These are phyloP conservation scores for Gambusia affinis DNA, from an alignment of 2,113 vertebrate genomes.

Conservation along the genomic window DNA sequence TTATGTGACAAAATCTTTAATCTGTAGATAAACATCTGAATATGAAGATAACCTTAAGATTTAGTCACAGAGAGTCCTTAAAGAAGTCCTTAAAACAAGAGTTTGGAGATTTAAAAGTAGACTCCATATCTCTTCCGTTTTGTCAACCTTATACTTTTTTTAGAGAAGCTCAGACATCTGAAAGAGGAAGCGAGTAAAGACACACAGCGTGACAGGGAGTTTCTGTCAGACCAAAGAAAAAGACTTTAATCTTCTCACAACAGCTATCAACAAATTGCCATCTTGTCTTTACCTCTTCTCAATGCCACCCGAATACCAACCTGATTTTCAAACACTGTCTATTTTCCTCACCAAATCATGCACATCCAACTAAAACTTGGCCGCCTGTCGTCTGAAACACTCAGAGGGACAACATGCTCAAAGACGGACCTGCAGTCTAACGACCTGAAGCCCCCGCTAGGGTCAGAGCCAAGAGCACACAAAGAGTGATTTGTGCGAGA, in stretches of 20 bases:
- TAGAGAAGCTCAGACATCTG: conserved; percentile 48
- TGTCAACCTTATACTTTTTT: conserved; percentile 7
- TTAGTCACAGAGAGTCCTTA: conserved; percentile 6
- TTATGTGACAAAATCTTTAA: neutral
- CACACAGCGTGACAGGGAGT: conserved; percentile 26
- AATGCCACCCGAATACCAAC: too few relatives aligned
- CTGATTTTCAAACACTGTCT: neutral
- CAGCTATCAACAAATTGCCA: conserved; percentile 30
- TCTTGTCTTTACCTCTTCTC: neutral
- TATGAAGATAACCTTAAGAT: neutral
- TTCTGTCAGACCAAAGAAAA: conserved; percentile 29
- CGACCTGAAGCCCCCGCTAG: conserved; percentile 30
- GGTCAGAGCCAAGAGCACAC: conserved; percentile 44
- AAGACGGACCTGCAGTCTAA: conserved; percentile 29
- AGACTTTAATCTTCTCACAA: conserved; percentile 15
- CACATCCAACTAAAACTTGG: conserved; percentile 1
- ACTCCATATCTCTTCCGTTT: conserved; percentile 20
- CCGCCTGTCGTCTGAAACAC: conserved; percentile 8
- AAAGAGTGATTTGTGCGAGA: conserved; percentile 56
- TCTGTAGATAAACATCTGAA: too few relatives aligned
- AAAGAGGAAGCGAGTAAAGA: conserved; percentile 65
- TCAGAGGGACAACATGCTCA: conserved; percentile 38
- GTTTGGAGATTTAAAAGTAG: conserved; percentile 18
- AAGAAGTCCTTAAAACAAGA: conserved; percentile 2
- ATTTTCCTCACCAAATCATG: conserved; percentile 17